Percentiles rank a stretch among this genome's conserved stretches.
Evolutionary conservation across 2,888 invertebrate species (phyloP).

Genomic region (Synanthedon tipuliformis): DNA sequence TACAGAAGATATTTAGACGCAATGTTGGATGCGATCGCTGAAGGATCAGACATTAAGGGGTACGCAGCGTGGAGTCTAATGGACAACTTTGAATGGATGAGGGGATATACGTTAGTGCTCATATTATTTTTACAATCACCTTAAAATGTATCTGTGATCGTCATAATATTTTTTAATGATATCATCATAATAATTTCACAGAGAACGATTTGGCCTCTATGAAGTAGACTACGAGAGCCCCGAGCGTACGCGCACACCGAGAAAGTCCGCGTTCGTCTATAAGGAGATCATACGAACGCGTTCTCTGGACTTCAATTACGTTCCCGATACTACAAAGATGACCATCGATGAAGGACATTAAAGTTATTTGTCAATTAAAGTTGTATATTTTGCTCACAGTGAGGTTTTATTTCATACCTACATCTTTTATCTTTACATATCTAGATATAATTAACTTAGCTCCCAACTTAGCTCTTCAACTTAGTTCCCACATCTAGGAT

Average conservation of each 20-base stretch:
- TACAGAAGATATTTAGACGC: conserved; percentile 49
- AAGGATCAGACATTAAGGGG: conserved; percentile 57
- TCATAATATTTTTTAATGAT: not conserved
- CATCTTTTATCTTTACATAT: too few species aligned
- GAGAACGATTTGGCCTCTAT: conserved; percentile 15
- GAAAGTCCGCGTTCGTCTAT: conserved; percentile 20
- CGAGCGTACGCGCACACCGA: conserved; percentile 16
- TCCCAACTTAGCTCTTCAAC: too few species aligned
- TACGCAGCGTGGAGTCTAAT: conserved; percentile 74
- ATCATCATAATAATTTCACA: conserved; percentile 1
- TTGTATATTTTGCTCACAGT: too few species aligned
- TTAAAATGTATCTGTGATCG: not conserved
- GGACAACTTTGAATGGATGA: conserved; percentile 75
- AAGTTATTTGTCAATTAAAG: not conserved
- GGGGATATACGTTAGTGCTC: conserved; percentile 65
- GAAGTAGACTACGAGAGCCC: conserved; percentile 16
- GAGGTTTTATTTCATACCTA: too few species aligned
- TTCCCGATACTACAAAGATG: conserved; percentile 11
- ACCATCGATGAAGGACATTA: conserved; percentile 12
- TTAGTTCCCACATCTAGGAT: too few species aligned
- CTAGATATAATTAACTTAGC: too few species aligned
- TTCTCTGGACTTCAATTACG: conserved; percentile 12
- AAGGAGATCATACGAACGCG: conserved; percentile 14
- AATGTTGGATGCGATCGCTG: conserved; percentile 51
- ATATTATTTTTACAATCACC: not conserved